Evolutionary conservation across 2,113 vertebrate species (phyloP), one percentile per base, ranked within the genome.

Genomic region (Rattus rattus): DNA sequence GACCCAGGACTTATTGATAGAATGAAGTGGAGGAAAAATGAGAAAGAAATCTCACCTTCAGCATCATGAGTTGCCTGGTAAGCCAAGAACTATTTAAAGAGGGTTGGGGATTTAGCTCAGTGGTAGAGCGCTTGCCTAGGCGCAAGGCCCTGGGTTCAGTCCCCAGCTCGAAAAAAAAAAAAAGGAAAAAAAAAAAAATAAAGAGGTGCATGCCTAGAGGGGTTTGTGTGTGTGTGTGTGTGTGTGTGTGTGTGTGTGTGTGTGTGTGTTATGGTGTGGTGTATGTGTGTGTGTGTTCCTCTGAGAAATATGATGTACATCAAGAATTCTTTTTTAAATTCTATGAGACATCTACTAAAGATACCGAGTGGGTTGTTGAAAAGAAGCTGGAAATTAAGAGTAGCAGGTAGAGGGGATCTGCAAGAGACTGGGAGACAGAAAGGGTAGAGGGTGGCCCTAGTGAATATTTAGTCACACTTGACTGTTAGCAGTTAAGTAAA

Each of bases 401-500:
- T 33, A 33, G 43, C 63, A 67, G 43, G 28, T 6, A 33, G 84
- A 49, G 17, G 26, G 28, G 13, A 63, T 26, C 1, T 43, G 14
- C 20, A 2, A 43, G 43, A 69, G 43, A 49, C 4, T 17, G 11
- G 7, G 43, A 52, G 19, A 47, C 17, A 43, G 43, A 20, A 19
- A 85, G 39, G 59, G 43, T 14, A 63, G 59, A 65, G 26, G 83
- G 13, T 43, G 39, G 16, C 7, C 10, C 63, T 67, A 67, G 6
- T 43, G 12, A 43, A 26, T 26, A 63, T 61, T 63, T 84, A 84
- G 11, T 39, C 2, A 4, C 22, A 14, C 14, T 65, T 28, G 81
- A 43, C 24, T 4, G 0, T 19, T 65, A 1, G 7, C 1, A 2
- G 39, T 30, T 39, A 47, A 11, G 7, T 4, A 67, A 47, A 86